A percentile compares a stretch with the other conserved stretches of the same genome.
These are phyloP conservation scores for Arothron firmamentum DNA, from an alignment of 2,113 vertebrate species.

Conservation along the genomic window DNA sequence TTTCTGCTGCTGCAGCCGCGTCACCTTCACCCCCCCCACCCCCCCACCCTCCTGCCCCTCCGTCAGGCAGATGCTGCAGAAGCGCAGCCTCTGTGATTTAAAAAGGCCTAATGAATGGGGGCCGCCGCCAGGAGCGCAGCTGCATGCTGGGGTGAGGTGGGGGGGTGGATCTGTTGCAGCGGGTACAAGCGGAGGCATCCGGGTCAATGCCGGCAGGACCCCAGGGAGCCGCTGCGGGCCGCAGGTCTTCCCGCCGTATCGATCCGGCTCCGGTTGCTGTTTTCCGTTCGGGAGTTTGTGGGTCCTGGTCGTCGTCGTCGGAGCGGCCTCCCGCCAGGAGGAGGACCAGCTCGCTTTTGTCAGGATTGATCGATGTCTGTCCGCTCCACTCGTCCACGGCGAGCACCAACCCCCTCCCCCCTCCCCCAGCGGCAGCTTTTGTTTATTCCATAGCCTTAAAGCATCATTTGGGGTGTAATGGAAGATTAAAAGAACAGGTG, in stretches of 20 bases:
- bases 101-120: slow-evolving; percentile 74
- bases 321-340: slow-evolving; percentile 47
- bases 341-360: slow-evolving; percentile 23
- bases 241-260: no score
- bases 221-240: no score
- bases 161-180: not conserved
- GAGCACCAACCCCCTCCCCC: slow-evolving; percentile 12
- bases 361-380: slow-evolving; percentile 64
- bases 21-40: not conserved
- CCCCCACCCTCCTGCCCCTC: slow-evolving; percentile 12
- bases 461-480: slow-evolving; percentile 71
- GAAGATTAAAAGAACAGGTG: slow-evolving; percentile 74
- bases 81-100: slow-evolving; percentile 66
- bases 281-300: slow-evolving; percentile 67
- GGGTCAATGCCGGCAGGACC: no score
- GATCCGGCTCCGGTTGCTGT: slow-evolving; percentile 28
- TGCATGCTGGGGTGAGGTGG: slow-evolving; percentile 33
- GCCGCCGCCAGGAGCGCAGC: slow-evolving; percentile 70
- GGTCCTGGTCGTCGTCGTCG: slow-evolving; percentile 68
- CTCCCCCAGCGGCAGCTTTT: slow-evolving; percentile 34
- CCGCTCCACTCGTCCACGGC: slow-evolving; percentile 24
- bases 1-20: slow-evolving; percentile 23
- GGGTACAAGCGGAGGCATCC: slow-evolving; percentile 48
- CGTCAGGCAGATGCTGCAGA: slow-evolving; percentile 71
- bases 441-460: slow-evolving; percentile 75